These are phyloP conservation scores for Trissonchulus sp. DNA, from an alignment of 2,888 invertebrate species.

Conservation along the genomic window DNA sequence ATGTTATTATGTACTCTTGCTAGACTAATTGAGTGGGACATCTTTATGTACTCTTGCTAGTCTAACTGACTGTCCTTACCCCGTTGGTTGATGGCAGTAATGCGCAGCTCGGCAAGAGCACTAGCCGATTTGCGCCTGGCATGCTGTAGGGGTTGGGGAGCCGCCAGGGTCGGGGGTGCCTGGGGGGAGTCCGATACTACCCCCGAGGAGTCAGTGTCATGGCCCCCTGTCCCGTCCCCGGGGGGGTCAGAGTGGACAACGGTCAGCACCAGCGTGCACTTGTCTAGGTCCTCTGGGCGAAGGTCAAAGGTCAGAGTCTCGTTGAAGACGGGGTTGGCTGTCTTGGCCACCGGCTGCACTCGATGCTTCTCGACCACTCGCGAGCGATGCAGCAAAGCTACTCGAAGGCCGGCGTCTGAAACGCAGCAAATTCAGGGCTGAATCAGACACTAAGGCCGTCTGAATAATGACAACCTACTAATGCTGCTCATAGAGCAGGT, in stretches of 20 bases:
- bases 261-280: conserved; percentile 7
- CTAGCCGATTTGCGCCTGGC: not conserved
- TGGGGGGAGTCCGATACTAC: not conserved
- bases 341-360: not conserved
- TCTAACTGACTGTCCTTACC: no score
- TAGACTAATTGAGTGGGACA: no score
- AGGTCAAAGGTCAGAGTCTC: conserved; percentile 23
- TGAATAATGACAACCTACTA: no score
- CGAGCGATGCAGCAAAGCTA: conserved; percentile 8
- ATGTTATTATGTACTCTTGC: no score
- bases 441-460: no score
- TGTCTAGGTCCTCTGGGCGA: conserved; percentile 19
- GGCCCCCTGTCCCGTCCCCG: not conserved
- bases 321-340: conserved; percentile 21
- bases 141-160: no score
- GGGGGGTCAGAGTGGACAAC: conserved; percentile 8
- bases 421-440: no score
- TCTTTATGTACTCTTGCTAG: no score
- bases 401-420: conserved; percentile 15
- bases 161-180: no score
- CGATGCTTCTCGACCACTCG: conserved; percentile 12
- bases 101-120: not conserved
- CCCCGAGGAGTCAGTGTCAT: not conserved
- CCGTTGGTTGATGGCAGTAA: no score
- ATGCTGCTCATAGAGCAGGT: no score